Conservation (phyloP, 2,113 vertebrate genomes). For the Lasiurus cinereus region DNA sequence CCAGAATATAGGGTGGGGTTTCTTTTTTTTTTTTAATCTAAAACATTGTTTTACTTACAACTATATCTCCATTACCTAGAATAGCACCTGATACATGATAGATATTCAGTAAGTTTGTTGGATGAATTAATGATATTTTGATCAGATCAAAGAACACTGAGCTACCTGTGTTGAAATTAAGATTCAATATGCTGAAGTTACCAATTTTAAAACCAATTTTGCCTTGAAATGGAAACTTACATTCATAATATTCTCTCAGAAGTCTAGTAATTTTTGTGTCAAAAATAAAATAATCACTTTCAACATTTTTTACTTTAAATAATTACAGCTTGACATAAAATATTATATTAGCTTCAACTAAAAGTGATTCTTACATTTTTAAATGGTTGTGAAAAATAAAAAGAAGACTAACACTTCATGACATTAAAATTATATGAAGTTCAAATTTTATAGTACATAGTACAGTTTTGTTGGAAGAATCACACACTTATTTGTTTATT, state of each 20-base stretch:
- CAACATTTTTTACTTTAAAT: neutral
- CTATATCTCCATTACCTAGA: neutral
- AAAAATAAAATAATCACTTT: neutral
- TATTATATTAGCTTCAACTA: neutral
- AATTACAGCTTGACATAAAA: neutral
- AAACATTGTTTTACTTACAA: neutral
- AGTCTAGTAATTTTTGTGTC: conserved; percentile 8
- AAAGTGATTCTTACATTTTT: conserved; percentile 23
- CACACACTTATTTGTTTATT: neutral
- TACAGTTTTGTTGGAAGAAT: conserved; percentile 28
- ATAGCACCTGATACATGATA: neutral
- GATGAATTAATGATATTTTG: neutral
- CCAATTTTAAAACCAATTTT: conserved; percentile 38
- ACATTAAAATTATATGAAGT: neutral
- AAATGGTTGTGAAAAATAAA: conserved; percentile 30
- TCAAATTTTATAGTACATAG: neutral
- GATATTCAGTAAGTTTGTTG: neutral
- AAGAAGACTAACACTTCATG: neutral
- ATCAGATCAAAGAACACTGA: neutral
- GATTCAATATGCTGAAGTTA: neutral
- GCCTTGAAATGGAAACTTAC: conserved; percentile 18
- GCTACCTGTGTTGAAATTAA: neutral
- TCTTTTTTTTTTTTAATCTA: neutral
- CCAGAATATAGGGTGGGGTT: neutral
- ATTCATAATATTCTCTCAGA: conserved; percentile 5